A percentile compares a stretch with the other conserved stretches of the same genome.
These are phyloP conservation scores for Bubalus kerabau DNA, from an alignment of 2,113 vertebrate species.

Conservation along the genomic window DNA sequence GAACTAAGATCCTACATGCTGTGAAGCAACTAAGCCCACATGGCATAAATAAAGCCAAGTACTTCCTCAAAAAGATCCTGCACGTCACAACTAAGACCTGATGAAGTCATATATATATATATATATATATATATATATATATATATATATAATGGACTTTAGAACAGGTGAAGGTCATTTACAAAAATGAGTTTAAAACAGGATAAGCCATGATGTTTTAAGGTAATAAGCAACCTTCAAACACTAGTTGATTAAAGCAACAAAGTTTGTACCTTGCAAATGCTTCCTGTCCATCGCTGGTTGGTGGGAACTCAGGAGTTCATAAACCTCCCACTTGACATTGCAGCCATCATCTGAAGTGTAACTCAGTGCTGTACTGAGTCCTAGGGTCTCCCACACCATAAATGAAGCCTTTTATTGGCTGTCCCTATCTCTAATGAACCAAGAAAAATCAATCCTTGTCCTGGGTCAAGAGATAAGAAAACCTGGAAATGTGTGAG, in stretches of 20 bases:
- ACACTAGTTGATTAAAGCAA: neutral
- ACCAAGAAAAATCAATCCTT: too few relatives aligned
- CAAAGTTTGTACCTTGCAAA: neutral
- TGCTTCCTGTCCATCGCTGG: neutral
- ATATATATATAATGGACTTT: neutral
- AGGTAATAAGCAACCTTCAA: neutral
- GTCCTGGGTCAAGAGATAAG: neutral
- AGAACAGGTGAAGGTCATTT: neutral
- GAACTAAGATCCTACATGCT: neutral
- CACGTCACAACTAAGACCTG: accelerated
- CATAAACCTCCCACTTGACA: neutral
- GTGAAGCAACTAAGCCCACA: neutral
- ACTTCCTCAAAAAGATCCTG: neutral
- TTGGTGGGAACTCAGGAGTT: neutral
- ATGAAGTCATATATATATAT: neutral
- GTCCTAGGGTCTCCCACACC: neutral
- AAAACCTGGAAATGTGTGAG: neutral
- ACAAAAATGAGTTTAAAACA: neutral
- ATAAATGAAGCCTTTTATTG: neutral
- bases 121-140: too few relatives aligned
- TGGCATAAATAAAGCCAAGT: neutral
- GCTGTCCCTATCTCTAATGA: too few relatives aligned
- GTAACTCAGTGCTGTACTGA: neutral
- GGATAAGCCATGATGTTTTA: too few relatives aligned
- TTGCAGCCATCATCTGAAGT: neutral